Evolutionary conservation across 2,797 vertebrate species (phyloP), one percentile per base, ranked within the genome.

Genomic region (Dermochelys coriacea): DNA sequence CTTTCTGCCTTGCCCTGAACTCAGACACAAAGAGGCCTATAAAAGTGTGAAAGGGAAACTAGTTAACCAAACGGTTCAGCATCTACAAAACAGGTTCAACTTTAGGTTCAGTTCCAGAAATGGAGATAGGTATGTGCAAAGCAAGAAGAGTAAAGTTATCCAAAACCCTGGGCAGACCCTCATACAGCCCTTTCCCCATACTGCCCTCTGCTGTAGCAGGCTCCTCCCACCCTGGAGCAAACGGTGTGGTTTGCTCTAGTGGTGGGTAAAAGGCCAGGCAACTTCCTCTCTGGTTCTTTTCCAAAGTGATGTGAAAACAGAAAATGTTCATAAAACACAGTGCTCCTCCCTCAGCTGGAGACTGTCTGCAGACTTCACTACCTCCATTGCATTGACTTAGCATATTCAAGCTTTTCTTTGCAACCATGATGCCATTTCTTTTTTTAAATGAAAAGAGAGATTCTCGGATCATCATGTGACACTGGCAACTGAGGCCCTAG

Each of bases 61-160:
- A 74, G 19, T 0, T 31, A 50, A 41, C 25, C 4, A 12, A 81
- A 81, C 50, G 88, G 59, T 51, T 83, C 71, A 3, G 45, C 88
- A 74, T 14, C 12, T 5, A 2, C 82, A 71, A 71, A 86, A 61
- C 77, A 80, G 87, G 51, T 88, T 91, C 68, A 84, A 84, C 19
- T n/a, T 29, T 31, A 49, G 87, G 45, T 5, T 2, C 0, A 0
- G 0, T 0, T 25, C 2, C 16, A 21, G 61, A n/a, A n/a, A n/a
- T 68, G 61, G 1, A 11, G 1, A 2, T 0, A 1, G 45, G 64
- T 8, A 0, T 31, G 90, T 59, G 90, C 77, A 80, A 68, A 47
- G 64, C 37, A 41, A 45, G 25, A 15, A 68, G 51, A 87, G 64
- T n/a, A 5, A 68, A 31, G 34, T 5, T 68, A 68, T n/a, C 34